Base-by-base conservation (phyloP, 2,888 invertebrate species). In the Oxystoma pomonae region DNA sequence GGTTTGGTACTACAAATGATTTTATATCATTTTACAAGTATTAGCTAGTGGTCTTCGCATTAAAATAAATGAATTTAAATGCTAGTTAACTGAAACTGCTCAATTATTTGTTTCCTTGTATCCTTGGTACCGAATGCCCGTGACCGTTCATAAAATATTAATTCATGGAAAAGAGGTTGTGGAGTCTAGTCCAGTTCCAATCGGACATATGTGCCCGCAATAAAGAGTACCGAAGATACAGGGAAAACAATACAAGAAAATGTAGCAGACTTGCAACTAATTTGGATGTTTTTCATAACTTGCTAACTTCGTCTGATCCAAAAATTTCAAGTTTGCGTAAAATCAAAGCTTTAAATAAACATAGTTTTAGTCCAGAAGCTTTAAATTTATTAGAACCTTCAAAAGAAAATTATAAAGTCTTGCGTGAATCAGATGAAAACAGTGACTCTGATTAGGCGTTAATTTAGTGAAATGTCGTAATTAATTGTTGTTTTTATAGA, bases 251-350 rank as follows among this genome's bases (percentile, higher is more conserved):
- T 53, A 59, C 70, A 5, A 59, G 71, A 22, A 75, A 74, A 70
- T 69, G 55, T 57, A 67, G 61, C 49, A 59, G 70, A 53, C 55
- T 65, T 55, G 59, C 68, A 50, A 71, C 67, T 9, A 70, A 69
- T 51, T 64, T 64, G 56, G 71, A 71, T 61, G 62, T 74, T 51
- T 63, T 73, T 20, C 63, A 68, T 57, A 59, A 65, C 49, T 63
- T 73, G n/a, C 58, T 72, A 22, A 60, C 72, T 58, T 63, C 72
- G 35, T 71, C 72, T 35, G 70, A 72, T 66, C 71, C 73, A 16
- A 35, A 63, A 20, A 70, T 71, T 55, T 60, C 70, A n/a, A 68
- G 67, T 58, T n/a, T 70, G 22, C 59, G 67, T 20, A 3, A 7
- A 57, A 9, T 57, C 19, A 57, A 50, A 50, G 50, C 50, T 50